These are phyloP conservation scores for Holothuria glaberrima DNA, from an alignment of 35 echinoderm and acorn worm species.

Conservation along the genomic window DNA sequence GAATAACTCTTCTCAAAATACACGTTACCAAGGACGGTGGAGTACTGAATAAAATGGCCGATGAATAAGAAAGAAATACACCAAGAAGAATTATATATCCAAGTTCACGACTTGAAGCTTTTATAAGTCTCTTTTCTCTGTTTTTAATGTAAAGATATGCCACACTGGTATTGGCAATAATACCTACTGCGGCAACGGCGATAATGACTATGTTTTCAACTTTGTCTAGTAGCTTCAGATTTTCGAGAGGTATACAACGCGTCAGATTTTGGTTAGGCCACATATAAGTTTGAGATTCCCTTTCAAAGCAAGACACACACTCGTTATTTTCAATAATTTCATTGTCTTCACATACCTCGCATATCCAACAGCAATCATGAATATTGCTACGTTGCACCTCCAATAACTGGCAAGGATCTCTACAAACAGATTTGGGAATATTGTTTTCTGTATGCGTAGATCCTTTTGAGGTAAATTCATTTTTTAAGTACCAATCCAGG, in stretches of 20 bases:
- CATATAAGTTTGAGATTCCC: conserved; percentile 21
- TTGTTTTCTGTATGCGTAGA: conserved; percentile 9
- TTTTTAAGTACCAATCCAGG: conserved; percentile 27
- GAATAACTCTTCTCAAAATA: not conserved
- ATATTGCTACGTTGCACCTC: conserved; percentile 8
- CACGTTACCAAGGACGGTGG: not conserved
- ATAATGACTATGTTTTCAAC: conserved; percentile 26
- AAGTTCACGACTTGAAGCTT: conserved; percentile 71
- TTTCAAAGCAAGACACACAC: conserved; percentile 17
- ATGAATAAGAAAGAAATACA: not conserved
- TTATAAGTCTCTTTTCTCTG: conserved; percentile 56
- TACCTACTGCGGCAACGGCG: not conserved
- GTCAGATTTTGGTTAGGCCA: conserved; percentile 18
- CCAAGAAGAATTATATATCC: conserved; percentile 57
- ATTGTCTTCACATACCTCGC: conserved; percentile 29
- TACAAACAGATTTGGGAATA: conserved; percentile 57
- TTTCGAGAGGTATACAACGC: not conserved
- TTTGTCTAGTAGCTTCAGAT: conserved; percentile 1
- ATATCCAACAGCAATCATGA: conserved; percentile 59
- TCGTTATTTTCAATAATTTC: conserved; percentile 33
- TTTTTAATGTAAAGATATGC: conserved; percentile 47
- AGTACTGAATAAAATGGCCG: not conserved
- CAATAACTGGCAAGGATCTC: conserved; percentile 32
- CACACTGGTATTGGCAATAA: not conserved
- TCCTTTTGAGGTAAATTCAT: not conserved